Evolutionary conservation across 2,888 invertebrate genomes (phyloP).

Genomic region (Microplitis deprimator): DNA sequence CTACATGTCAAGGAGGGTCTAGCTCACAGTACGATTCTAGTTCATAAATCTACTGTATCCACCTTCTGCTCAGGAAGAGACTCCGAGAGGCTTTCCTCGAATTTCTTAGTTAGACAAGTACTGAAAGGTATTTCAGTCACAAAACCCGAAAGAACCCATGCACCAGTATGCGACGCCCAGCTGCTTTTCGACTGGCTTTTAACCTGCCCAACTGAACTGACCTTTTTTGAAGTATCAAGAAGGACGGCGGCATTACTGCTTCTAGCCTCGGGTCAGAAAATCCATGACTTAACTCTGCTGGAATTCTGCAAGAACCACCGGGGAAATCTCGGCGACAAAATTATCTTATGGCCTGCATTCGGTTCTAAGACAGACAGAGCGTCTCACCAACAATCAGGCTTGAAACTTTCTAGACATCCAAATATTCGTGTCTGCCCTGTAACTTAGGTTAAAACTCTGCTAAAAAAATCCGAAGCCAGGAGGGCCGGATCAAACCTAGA

Average conservation of each 20-base stretch:
- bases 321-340: conserved; percentile 40
- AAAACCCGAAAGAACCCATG: too few species aligned
- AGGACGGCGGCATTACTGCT: conserved; percentile 46
- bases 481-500: too few species aligned
- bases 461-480: too few species aligned
- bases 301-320: conserved; percentile 42
- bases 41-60: not conserved
- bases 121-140: too few species aligned
- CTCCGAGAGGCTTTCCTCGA: not conserved
- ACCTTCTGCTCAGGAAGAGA: not conserved
- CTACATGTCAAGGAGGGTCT: not conserved
- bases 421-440: too few species aligned
- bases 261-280: conserved; percentile 43
- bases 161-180: not conserved
- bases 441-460: too few species aligned
- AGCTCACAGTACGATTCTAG: not conserved
- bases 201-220: not conserved
- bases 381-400: conserved; percentile 48
- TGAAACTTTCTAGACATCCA: conserved; percentile 44
- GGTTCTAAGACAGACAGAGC: conserved; percentile 48
- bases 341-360: conserved; percentile 49
- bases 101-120: not conserved
- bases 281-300: conserved; percentile 49
- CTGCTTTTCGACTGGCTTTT: not conserved
- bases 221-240: conserved; percentile 50